Conservation (phyloP, 2,888 invertebrate species). For the Cosmopolites sordidus region DNA sequence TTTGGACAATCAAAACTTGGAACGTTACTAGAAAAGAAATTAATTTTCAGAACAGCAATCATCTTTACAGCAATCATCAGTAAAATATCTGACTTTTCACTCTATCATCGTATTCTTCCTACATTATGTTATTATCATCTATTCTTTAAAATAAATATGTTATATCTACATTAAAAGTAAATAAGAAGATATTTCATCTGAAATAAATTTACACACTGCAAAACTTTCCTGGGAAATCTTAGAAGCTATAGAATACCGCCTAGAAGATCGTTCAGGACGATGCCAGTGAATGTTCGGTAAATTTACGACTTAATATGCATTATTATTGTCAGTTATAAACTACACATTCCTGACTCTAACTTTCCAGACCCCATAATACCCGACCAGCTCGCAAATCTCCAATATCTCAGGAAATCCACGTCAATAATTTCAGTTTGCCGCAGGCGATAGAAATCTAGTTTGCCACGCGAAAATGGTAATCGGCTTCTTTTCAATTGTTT, state of each 20-base stretch:
- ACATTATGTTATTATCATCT: too few species aligned
- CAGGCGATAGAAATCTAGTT: constrained; percentile 1
- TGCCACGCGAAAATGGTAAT: not conserved
- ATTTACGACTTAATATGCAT: constrained; percentile 4
- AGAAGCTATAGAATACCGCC: not conserved
- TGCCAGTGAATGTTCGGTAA: not conserved
- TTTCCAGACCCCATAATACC: not conserved
- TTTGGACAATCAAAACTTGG: too few species aligned
- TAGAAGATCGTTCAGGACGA: not conserved
- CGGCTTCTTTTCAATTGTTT: too few species aligned
- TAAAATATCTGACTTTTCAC: too few species aligned
- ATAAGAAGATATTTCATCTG: too few species aligned
- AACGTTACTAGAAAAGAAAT: too few species aligned
- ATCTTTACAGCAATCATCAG: too few species aligned
- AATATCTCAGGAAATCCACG: constrained; percentile 3
- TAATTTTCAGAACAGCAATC: too few species aligned
- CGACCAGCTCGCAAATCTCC: not conserved
- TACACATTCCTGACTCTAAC: not conserved
- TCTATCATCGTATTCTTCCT: too few species aligned
- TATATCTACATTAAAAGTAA: too few species aligned
- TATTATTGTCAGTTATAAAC: not conserved
- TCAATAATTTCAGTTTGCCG: constrained; percentile 9
- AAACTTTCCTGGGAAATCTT: not conserved
- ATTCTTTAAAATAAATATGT: too few species aligned
- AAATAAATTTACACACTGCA: not conserved